Conservation (phyloP, 2,888 invertebrate species). For the Amiota communis region DNA sequence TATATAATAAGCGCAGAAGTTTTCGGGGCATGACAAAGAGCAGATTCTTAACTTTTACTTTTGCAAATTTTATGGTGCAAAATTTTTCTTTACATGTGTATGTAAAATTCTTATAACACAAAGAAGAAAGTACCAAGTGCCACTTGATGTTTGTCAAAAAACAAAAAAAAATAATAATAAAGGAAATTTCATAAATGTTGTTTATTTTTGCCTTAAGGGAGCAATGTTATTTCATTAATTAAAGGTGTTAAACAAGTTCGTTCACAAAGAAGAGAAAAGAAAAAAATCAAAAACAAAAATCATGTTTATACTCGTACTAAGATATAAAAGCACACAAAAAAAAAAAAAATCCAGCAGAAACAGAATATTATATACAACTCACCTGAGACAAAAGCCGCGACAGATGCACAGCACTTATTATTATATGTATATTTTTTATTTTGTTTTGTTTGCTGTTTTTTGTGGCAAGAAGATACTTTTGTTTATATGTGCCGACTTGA, state of each 20-base stretch:
- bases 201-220: slow-evolving; percentile 40
- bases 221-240: slow-evolving; percentile 63
- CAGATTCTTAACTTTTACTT: no score
- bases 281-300: no score
- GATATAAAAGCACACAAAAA: no score
- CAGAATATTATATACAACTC: slow-evolving; percentile 45
- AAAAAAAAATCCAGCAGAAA: slow-evolving; percentile 36
- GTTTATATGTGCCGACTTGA: neutral
- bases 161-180: neutral
- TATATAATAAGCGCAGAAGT: neutral
- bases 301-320: no score
- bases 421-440: neutral
- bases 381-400: slow-evolving; percentile 20
- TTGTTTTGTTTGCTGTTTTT: neutral
- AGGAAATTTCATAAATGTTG: neutral
- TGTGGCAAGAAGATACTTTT: neutral
- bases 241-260: slow-evolving; percentile 55
- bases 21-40: neutral
- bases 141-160: slow-evolving; percentile 14
- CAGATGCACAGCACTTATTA: neutral
- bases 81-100: no score
- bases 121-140: neutral
- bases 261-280: no score
- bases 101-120: neutral
- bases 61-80: no score